phyloP scores from a whole-genome alignment of 2,888 invertebrate genomes.

The Epistrophe eligans region DNA sequence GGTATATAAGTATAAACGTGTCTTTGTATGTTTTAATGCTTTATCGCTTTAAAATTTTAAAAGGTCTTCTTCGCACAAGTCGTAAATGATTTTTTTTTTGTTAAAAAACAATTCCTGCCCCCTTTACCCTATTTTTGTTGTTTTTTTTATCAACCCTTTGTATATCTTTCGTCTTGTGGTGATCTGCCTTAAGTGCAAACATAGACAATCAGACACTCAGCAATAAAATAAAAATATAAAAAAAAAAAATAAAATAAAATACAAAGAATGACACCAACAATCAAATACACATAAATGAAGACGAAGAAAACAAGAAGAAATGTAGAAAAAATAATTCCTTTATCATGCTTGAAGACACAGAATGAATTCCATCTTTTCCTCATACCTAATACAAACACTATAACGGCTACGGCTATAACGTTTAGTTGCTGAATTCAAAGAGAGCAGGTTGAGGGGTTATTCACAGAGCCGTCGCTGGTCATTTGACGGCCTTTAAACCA shows the following conservation, averaged over 20 bases:
- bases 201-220: conserved; percentile 35
- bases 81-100: neutral
- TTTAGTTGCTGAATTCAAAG: conserved; percentile 44
- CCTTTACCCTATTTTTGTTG: conserved; percentile 8
- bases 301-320: conserved; percentile 14
- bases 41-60: conserved; percentile 14
- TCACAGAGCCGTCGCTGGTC: neutral
- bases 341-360: conserved; percentile 67
- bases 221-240: conserved; percentile 49
- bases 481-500: neutral
- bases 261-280: conserved; percentile 51
- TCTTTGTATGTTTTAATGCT: neutral
- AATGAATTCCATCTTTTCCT: conserved; percentile 60
- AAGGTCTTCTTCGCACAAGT: conserved; percentile 25
- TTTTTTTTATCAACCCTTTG: conserved; percentile 6
- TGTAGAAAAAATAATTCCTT: conserved; percentile 59
- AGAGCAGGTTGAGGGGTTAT: conserved; percentile 3
- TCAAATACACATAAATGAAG: conserved; percentile 58
- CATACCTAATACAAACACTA: neutral
- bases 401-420: conserved; percentile 20
- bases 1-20: neutral
- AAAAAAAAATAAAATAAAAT: conserved; percentile 10
- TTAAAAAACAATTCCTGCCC: neutral
- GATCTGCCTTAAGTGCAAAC: conserved; percentile 54
- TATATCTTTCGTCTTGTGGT: conserved; percentile 2